phyloP scores from a whole-genome alignment of 2,113 vertebrate genomes.

The Odontophorus gujanensis region DNA sequence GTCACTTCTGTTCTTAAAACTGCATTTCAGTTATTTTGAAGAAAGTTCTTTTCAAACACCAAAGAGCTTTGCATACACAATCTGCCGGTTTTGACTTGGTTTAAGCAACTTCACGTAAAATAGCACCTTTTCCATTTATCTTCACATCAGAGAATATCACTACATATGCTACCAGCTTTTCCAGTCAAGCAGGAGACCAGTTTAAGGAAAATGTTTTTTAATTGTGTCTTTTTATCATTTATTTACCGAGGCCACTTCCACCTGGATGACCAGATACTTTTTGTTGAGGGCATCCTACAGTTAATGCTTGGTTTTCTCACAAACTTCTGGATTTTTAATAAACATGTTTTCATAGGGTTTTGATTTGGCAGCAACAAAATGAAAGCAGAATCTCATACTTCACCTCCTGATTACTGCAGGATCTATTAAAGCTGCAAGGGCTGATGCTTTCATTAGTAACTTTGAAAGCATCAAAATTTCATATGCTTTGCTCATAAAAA shows the following conservation, averaged over 20 bases:
- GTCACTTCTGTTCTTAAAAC: neutral
- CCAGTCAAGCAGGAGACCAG: neutral
- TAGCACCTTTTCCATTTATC: neutral
- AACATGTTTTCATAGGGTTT: neutral
- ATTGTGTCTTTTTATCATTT: neutral
- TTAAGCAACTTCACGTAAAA: neutral
- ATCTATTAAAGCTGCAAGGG: neutral
- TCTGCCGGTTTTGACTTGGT: neutral
- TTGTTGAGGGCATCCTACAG: neutral
- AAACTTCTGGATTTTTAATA: neutral
- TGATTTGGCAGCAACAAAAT: neutral
- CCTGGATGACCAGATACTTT: neutral
- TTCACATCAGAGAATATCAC: neutral
- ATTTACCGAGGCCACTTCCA: neutral
- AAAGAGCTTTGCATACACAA: neutral
- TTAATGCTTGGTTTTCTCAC: neutral
- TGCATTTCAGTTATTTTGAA: neutral
- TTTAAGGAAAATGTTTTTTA: neutral
- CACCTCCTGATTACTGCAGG: neutral
- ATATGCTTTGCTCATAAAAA: neutral
- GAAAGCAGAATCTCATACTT: neutral
- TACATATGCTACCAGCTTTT: neutral
- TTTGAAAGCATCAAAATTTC: neutral
- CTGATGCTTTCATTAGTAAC: neutral
- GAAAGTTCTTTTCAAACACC: neutral